phyloP scores from a whole-genome alignment of 2,797 vertebrate species.

The Schizothorax lantsangensis region DNA sequence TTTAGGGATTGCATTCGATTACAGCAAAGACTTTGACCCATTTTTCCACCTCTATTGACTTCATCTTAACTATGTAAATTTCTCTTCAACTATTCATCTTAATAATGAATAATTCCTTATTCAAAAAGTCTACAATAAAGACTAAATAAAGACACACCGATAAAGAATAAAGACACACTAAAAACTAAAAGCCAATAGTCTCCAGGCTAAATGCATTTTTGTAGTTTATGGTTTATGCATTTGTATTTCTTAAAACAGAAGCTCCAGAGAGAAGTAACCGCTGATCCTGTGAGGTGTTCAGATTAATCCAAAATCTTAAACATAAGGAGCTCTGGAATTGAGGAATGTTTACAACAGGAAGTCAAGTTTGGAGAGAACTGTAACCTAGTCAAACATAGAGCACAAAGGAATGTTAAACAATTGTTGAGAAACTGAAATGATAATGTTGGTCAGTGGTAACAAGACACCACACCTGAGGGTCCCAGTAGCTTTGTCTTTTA shows the following conservation, averaged over 20 bases:
- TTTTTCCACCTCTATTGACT: neutral
- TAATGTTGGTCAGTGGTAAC: neutral
- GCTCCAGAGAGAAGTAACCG: neutral
- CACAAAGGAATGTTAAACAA: conserved; percentile 21
- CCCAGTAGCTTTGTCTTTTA: conserved; percentile 20
- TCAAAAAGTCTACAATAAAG: neutral
- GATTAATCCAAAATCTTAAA: neutral
- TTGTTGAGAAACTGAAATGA: neutral
- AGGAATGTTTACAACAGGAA: neutral
- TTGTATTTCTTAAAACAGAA: neutral
- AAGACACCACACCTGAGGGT: neutral
- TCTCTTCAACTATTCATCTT: neutral
- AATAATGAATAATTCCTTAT: neutral
- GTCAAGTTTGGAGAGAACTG: conserved; percentile 16
- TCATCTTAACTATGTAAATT: too few species aligned
- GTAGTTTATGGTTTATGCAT: neutral
- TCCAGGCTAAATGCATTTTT: neutral
- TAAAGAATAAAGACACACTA: too few species aligned
- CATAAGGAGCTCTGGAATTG: conserved; percentile 4
- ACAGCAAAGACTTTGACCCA: too few species aligned
- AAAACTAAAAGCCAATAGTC: neutral
- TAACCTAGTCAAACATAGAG: conserved; percentile 35
- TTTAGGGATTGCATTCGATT: neutral
- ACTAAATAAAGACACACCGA: too few species aligned
- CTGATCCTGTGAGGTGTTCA: neutral